These are phyloP conservation scores for Poeciliopsis turrubarensis DNA, from an alignment of 2,113 vertebrate species.

Conservation along the genomic window DNA sequence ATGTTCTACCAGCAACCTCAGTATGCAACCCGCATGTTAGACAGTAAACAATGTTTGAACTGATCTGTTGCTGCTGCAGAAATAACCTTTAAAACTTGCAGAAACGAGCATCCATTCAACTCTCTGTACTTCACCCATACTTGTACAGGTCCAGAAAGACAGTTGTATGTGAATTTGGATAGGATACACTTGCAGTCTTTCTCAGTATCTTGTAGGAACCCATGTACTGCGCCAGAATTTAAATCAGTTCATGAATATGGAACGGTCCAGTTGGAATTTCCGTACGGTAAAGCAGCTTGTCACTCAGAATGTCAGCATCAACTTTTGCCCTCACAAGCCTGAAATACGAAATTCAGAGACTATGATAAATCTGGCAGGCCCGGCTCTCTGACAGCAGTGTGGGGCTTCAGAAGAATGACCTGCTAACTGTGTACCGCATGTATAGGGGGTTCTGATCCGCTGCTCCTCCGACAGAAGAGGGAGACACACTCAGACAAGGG, in stretches of 20 bases:
- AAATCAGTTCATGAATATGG: constrained; percentile 85
- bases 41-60: constrained; percentile 42
- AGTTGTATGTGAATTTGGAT: constrained; percentile 60
- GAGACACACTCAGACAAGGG: constrained; percentile 80
- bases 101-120: constrained; percentile 43
- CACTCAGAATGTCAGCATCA: constrained; percentile 81
- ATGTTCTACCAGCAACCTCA: constrained; percentile 19
- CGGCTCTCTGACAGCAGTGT: constrained; percentile 77
- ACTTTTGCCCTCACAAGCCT: constrained; percentile 80
- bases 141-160: constrained; percentile 62
- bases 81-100: constrained; percentile 51
- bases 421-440: constrained; percentile 79
- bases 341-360: constrained; percentile 79
- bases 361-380: constrained; percentile 80
- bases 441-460: constrained; percentile 81
- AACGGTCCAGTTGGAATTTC: constrained; percentile 78
- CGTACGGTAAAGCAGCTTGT: constrained; percentile 81
- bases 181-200: constrained; percentile 66
- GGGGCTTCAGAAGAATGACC: constrained; percentile 79
- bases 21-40: constrained; percentile 15
- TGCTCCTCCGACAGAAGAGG: constrained; percentile 80
- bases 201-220: constrained; percentile 73
- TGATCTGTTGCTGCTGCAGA: constrained; percentile 37
- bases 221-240: constrained; percentile 79
- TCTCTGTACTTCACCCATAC: constrained; percentile 33